phyloP scores from a whole-genome alignment of 2,797 vertebrate species.

The Macrochelys suwanniensis region DNA sequence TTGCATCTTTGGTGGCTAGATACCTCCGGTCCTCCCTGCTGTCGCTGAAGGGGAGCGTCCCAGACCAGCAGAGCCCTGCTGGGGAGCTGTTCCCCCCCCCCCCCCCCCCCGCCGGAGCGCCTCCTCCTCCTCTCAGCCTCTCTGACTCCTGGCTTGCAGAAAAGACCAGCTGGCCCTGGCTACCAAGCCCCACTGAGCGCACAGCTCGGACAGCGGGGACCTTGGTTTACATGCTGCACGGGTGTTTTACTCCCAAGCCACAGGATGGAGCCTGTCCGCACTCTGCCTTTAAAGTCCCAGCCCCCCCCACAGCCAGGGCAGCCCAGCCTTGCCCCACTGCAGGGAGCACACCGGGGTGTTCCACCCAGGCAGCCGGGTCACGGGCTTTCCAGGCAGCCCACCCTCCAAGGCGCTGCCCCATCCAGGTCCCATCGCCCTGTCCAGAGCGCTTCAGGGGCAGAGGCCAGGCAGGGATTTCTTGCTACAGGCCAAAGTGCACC shows the following conservation, averaged over 20 bases:
- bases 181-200: background rate
- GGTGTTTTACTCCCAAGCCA: too few relatives aligned
- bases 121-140: background rate
- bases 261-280: background rate
- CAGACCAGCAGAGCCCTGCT: too few relatives aligned
- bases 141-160: background rate
- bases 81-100: too few relatives aligned
- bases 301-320: too few relatives aligned
- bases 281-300: background rate
- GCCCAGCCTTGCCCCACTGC: too few relatives aligned
- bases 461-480: accelerated
- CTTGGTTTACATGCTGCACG: too few relatives aligned
- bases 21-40: too few relatives aligned
- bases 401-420: background rate
- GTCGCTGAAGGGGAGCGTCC: too few relatives aligned
- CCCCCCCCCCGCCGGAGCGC: too few relatives aligned
- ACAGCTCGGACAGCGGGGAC: background rate
- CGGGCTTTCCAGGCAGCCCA: background rate
- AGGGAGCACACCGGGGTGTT: too few relatives aligned
- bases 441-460: background rate
- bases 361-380: background rate
- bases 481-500: background rate
- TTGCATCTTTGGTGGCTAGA: too few relatives aligned
- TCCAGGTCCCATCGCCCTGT: too few relatives aligned
- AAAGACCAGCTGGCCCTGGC: background rate